These are phyloP conservation scores for Melieria crassipennis DNA, from an alignment of 2,888 invertebrate genomes.

Conservation along the genomic window DNA sequence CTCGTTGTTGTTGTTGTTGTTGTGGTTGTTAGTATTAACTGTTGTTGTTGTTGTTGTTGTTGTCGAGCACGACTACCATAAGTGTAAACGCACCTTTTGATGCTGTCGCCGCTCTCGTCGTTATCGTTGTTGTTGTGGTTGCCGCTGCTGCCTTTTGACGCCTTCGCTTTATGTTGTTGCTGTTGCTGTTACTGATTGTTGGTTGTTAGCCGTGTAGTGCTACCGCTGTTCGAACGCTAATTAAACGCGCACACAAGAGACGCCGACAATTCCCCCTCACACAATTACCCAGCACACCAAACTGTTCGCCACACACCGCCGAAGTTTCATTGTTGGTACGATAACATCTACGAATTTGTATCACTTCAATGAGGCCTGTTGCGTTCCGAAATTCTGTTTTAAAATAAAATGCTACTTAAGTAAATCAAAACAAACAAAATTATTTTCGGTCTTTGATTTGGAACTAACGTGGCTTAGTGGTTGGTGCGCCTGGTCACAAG, in stretches of 20 bases:
- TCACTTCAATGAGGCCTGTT: neutral
- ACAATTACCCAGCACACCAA: constrained; percentile 2
- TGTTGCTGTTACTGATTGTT: neutral
- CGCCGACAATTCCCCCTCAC: constrained; percentile 1
- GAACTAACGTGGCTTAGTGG: too few species aligned
- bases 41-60: neutral
- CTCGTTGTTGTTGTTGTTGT: constrained; percentile 24
- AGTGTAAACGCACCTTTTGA: neutral
- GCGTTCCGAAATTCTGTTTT: too few species aligned
- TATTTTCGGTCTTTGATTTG: too few species aligned
- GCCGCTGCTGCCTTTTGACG: neutral
- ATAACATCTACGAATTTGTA: neutral
- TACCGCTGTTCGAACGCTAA: constrained; percentile 18
- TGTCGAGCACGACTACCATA: neutral
- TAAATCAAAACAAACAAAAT: too few species aligned
- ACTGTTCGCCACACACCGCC: neutral
- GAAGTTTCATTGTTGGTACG: neutral
- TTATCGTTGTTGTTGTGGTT: neutral
- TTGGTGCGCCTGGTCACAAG: too few species aligned
- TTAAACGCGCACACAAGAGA: constrained; percentile 18
- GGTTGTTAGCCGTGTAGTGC: neutral
- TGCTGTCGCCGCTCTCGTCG: neutral
- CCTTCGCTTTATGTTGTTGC: constrained; percentile 1
- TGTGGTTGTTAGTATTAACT: constrained; percentile 6
- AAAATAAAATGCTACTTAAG: too few species aligned